phyloP scores from a whole-genome alignment of 1,140 invertebrate species.

The Drosophila nigrodunni region DNA sequence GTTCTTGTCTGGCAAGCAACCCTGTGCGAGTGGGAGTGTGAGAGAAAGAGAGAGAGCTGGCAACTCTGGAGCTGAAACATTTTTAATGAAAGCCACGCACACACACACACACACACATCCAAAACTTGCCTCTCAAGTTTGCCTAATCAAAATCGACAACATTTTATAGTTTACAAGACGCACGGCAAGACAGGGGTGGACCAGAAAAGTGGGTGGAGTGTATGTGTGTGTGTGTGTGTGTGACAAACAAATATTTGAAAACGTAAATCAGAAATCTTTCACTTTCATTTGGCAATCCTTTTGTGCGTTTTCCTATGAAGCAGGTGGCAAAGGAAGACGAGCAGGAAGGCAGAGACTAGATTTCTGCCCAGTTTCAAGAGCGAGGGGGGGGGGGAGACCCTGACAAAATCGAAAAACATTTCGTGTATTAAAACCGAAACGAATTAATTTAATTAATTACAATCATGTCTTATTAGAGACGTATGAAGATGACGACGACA shows the following conservation, averaged over 20 bases:
- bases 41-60: slow-evolving; percentile 5
- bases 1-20: slow-evolving; percentile 42
- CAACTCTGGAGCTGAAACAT: slow-evolving; percentile 57
- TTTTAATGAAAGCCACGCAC: slow-evolving; percentile 81
- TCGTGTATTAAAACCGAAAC: slow-evolving; percentile 85
- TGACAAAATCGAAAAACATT: slow-evolving; percentile 83
- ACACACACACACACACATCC: background rate
- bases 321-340: background rate
- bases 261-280: slow-evolving; percentile 83
- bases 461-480: slow-evolving; percentile 85
- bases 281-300: slow-evolving; percentile 82
- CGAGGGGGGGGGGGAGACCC: slow-evolving; percentile 5
- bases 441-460: slow-evolving; percentile 85
- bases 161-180: slow-evolving; percentile 69
- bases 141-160: slow-evolving; percentile 83
- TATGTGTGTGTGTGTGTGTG: slow-evolving; percentile 34
- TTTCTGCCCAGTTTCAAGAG: too few species aligned
- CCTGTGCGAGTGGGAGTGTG: slow-evolving; percentile 24
- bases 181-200: too few species aligned
- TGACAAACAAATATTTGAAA: slow-evolving; percentile 82
- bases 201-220: too few species aligned
- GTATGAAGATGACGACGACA: slow-evolving; percentile 63
- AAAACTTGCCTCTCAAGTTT: slow-evolving; percentile 77
- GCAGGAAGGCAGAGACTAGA: background rate
- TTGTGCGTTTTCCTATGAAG: slow-evolving; percentile 45